A percentile compares a stretch with the other conserved stretches of the same genome.
These are phyloP conservation scores for Ceriagrion tenellum DNA, from an alignment of 2,888 invertebrate genomes.

Conservation along the genomic window DNA sequence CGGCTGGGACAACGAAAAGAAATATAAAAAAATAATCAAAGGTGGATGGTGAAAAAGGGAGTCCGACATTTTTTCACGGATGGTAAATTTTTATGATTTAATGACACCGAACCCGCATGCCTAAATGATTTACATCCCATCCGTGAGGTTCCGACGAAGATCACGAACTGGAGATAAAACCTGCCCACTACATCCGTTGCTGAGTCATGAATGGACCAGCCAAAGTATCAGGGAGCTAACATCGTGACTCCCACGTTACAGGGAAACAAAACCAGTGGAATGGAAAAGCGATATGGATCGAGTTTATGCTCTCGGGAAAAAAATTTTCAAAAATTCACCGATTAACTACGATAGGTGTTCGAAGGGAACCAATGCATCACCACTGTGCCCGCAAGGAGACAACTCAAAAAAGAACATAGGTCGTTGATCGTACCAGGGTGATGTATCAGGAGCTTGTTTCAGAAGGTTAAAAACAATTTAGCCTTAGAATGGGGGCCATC, in stretches of 20 bases:
- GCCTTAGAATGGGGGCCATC: background rate
- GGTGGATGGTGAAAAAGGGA: background rate
- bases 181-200: background rate
- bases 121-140: constrained; percentile 11
- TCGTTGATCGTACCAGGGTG: background rate
- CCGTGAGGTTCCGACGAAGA: constrained; percentile 35
- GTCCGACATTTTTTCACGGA: background rate
- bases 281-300: constrained; percentile 27
- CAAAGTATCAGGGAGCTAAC: constrained; percentile 60
- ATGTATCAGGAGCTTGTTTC: background rate
- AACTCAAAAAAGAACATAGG: background rate
- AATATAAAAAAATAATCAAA: background rate
- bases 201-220: constrained; percentile 37
- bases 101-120: background rate
- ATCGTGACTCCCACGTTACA: constrained; percentile 56
- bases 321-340: background rate
- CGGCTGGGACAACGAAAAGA: background rate
- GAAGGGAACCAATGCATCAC: background rate
- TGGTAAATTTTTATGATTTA: background rate
- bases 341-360: background rate
- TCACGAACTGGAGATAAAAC: background rate
- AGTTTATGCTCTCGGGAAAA: background rate
- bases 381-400: background rate
- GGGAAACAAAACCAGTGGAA: background rate
- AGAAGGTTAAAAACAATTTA: background rate